Evolutionary conservation across 2,113 vertebrate species (phyloP), one percentile per base, ranked within the genome.

Genomic region (Lathamus discolor): DNA sequence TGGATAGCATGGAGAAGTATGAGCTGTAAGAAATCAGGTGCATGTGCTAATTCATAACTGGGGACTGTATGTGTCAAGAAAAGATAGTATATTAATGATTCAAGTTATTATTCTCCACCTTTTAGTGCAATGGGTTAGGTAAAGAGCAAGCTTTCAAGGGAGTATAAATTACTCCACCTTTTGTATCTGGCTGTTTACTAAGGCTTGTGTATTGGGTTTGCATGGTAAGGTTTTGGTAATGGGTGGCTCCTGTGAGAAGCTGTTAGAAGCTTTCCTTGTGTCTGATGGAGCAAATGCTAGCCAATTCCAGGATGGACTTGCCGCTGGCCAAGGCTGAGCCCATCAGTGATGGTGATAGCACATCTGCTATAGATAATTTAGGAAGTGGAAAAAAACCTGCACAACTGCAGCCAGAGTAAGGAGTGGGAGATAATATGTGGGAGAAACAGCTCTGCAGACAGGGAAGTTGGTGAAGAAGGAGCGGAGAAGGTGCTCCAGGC

Each of bases 91-190:
- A 29, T 41, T 33, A 0, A 0, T 39, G 4, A 4, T 67, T 22
- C 19, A n/a, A 33, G 14, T 51, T 1, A 1, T 24, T 37, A 0
- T 33, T 67, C 24, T 12, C 2, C 4, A 13, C 1, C 1, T 1
- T 35, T 54, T 41, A 29, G 35, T 46, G 23, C 33, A 18, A 35
- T 23, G 59, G 10, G 25, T 5, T 37, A 17, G 54, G 23, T n/a
- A 2, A 88, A 55, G 44, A 27, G 5, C 3, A 49, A 0, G 24
- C 10, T 72, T 70, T 62, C 4, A 14, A 43, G 29, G 31, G 8
- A 72, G 22, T 29, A 9, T 13, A 6, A 63, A 16, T 22, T 23
- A 2, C n/a, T 82, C 13, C 13, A 18, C 7, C 16, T 59, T 46
- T 68, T 70, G 2, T 13, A 9, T 31, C 28, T 77, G 81, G 2